These are phyloP conservation scores for Gambusia yucatana DNA, from an alignment of 2,797 vertebrate species.

Conservation along the genomic window DNA sequence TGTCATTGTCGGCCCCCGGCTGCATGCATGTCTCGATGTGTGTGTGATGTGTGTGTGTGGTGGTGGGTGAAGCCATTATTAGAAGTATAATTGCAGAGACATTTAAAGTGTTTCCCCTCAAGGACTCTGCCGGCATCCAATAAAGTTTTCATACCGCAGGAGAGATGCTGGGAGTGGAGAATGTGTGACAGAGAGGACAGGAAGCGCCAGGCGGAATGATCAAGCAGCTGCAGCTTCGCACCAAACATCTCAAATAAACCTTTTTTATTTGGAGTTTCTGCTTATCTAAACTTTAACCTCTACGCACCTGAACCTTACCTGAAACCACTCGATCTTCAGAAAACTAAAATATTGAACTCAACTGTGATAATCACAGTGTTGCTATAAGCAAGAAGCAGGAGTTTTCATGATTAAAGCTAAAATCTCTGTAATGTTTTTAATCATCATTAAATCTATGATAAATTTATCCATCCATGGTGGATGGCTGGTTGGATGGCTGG, in stretches of 20 bases:
- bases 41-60: slow-evolving; percentile 30
- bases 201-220: slow-evolving; percentile 7
- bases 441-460: not conserved
- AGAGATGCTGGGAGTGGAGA: slow-evolving; percentile 43
- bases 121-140: slow-evolving; percentile 94
- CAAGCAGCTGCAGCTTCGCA: slow-evolving; percentile 3
- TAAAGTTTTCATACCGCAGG: slow-evolving; percentile 89
- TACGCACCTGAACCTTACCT: not conserved
- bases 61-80: slow-evolving; percentile 85
- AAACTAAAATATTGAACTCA: not conserved
- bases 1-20: slow-evolving; percentile 61
- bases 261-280: not conserved
- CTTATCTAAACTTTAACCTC: not conserved
- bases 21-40: slow-evolving; percentile 26
- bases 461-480: not conserved
- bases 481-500: too few relatives aligned
- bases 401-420: not conserved
- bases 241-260: not conserved
- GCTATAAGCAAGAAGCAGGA: not conserved
- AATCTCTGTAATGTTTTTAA: not conserved
- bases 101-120: slow-evolving; percentile 97
- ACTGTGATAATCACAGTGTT: not conserved
- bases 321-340: not conserved
- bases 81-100: slow-evolving; percentile 96
- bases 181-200: slow-evolving; percentile 37